Percentiles rank a stretch among this genome's conserved stretches.
phyloP scores from a whole-genome alignment of 2,797 vertebrate species.

The Leptoclinus maculatus region DNA sequence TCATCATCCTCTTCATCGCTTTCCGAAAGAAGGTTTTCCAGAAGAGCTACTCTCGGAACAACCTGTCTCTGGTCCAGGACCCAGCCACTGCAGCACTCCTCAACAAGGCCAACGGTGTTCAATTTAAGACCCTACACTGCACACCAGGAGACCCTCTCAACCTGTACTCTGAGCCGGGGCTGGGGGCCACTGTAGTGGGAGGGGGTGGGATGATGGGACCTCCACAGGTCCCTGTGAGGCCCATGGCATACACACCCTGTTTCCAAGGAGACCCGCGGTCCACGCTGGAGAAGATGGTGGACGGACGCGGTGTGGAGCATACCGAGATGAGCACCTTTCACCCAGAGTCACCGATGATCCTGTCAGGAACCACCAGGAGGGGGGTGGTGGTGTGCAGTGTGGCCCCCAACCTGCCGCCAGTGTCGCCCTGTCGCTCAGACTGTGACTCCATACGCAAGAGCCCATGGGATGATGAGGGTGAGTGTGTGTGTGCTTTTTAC shows the following conservation, averaged over 20 bases:
- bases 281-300: slow-evolving; percentile 92
- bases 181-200: slow-evolving; percentile 48
- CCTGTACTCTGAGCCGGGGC: slow-evolving; percentile 90
- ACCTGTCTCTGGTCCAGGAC: slow-evolving; percentile 94
- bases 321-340: slow-evolving; percentile 98
- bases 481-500: slow-evolving; percentile 41
- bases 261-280: slow-evolving; percentile 92
- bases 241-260: slow-evolving; percentile 96
- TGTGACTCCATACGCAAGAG: slow-evolving; percentile 95
- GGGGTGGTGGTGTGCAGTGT: slow-evolving; percentile 97
- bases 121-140: slow-evolving; percentile 90
- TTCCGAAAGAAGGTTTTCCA: slow-evolving; percentile 97
- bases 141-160: slow-evolving; percentile 89
- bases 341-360: slow-evolving; percentile 92
- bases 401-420: slow-evolving; percentile 92
- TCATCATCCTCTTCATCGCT: slow-evolving; percentile 92
- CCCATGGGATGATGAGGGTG: slow-evolving; percentile 93
- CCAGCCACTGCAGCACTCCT: slow-evolving; percentile 94
- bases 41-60: slow-evolving; percentile 95
- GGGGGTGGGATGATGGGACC: slow-evolving; percentile 79
- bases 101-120: slow-evolving; percentile 93
- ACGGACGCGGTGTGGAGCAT: slow-evolving; percentile 87
- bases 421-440: slow-evolving; percentile 93
- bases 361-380: slow-evolving; percentile 86
- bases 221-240: slow-evolving; percentile 94